Evolutionary conservation across 1,140 invertebrate genomes (phyloP), one percentile per base, ranked within the genome.

Genomic region (Plectus sambesii): DNA sequence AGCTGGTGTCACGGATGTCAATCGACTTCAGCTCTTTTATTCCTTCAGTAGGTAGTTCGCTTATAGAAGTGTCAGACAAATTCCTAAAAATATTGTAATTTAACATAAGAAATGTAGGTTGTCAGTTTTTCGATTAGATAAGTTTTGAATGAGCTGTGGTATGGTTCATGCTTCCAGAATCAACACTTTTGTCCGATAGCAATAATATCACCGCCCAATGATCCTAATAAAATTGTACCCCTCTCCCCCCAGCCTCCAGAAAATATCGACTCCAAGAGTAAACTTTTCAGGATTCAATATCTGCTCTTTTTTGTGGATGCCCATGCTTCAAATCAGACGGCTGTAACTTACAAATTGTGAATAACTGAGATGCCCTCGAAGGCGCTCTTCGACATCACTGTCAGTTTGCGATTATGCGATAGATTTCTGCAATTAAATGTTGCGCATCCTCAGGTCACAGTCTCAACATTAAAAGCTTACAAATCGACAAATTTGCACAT

Each of bases 21-120:
- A 89, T 73, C 35, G 76, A 73, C 66, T 84, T 79, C 15, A 89
- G 63, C 29, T 77, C 76, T 37, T 80, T 74, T 8, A 89, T 70
- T 4, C 84, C 85, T 15, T 71, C 71, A 0, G 79, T 80, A 1
- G 85, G 85, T 17, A 88, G 70, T 8, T 71, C 72, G 3, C 75
- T 77, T 45, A 88, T 82, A 0, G 78, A 74, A 0, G 84, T 87
- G 51, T 78, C 73, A 25, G 85, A 85, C 30, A 81, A 70, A 70
- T 83, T 80, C 49, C 83, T 84, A 30, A 35, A 39, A 38, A 6
- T 1, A 4, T 3, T 2, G 5, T 24, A 24, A 17, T 42, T 36
- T 38, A 27, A 25, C 43, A 57, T 36, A 47, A 30, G n/a, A 40
- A 25, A 4, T 40, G 35, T 12, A 15, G 47, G 76, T 50, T 22